Base-by-base conservation (phyloP, 2,888 invertebrate species). In the Rhyacophila evoluta region DNA sequence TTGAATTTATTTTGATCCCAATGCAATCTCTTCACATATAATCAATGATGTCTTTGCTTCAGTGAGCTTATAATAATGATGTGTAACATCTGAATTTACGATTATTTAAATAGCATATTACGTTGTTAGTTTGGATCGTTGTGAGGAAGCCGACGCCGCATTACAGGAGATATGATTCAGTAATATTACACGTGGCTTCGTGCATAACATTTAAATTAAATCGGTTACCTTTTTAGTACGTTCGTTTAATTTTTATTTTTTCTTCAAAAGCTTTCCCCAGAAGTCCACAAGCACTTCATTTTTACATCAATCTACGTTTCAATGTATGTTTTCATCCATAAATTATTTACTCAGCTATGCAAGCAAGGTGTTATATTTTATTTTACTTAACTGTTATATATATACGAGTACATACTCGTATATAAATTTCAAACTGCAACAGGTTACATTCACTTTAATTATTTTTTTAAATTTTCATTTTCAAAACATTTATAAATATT, bases 141-240 rank as follows among this genome's bases (percentile, higher is more conserved):
- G 33, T 29, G n/a, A 28, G 28, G 68, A 28, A 33, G 69, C 27
- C 29, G 55, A 19, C 69, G 36, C 41, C 12, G 25, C 28, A 12
- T 29, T 28, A 38, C 70, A 27, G 25, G 69, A 27, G 71, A 41
- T 15, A 70, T 74, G 78, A 78, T 74, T 78, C 74, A 74, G 70
- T 74, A 70, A 70, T 70, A 74, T 78, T 78, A 38, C 69, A 67
- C 12, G 69, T 33, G 8, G 33, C 28, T 29, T 29, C 33, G 69
- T 69, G n/a, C 69, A 33, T 28, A 69, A 33, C 29, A 33, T 29
- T 33, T 69, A 12, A 69, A 69, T 33, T 69, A 28, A 33, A 69
- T 69, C 28, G n/a, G 1, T n/a, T 69, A 28, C 33, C 69, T 69
- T 69, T 55, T 19, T 19, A 19, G 10, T 6, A 19, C 19, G 10